These are phyloP conservation scores for Poeciliopsis paucimaculata DNA, from an alignment of 2,797 vertebrate genomes.

Conservation along the genomic window DNA sequence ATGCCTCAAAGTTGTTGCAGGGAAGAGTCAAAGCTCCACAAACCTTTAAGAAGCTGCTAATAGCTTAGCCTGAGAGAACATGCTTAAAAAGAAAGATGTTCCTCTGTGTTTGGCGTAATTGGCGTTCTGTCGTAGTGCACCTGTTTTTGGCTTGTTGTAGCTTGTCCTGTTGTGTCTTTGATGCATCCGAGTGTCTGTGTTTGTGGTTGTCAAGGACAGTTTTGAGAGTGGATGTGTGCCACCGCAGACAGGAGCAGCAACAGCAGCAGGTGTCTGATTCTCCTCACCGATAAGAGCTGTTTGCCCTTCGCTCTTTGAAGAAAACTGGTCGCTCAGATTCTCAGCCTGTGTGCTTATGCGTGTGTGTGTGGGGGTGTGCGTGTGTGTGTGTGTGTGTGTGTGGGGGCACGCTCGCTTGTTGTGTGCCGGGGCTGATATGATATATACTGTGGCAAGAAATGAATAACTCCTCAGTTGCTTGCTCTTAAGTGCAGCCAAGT, in stretches of 20 bases:
- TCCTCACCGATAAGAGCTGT: constrained; percentile 60
- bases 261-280: constrained; percentile 73
- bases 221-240: constrained; percentile 52
- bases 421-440: constrained; percentile 27
- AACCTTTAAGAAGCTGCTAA: constrained; percentile 32
- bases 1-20: constrained; percentile 18
- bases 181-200: constrained; percentile 30
- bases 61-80: constrained; percentile 37
- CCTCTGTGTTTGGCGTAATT: constrained; percentile 40
- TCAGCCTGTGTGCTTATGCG: constrained; percentile 5
- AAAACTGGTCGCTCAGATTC: constrained; percentile 22
- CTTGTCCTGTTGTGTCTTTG: constrained; percentile 47
- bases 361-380: constrained; percentile 2
- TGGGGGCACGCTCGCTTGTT: constrained; percentile 14
- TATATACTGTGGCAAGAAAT: constrained; percentile 34
- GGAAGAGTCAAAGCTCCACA: constrained; percentile 25
- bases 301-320: constrained; percentile 47
- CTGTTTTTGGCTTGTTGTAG: constrained; percentile 48
- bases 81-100: constrained; percentile 3
- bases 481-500: constrained; percentile 45
- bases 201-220: constrained; percentile 53
- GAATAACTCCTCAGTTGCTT: constrained; percentile 42
- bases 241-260: constrained; percentile 29
- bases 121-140: constrained; percentile 37
- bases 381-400: background rate